Conservation (phyloP, 2,888 invertebrate genomes). For the Epinotia demarniana region DNA sequence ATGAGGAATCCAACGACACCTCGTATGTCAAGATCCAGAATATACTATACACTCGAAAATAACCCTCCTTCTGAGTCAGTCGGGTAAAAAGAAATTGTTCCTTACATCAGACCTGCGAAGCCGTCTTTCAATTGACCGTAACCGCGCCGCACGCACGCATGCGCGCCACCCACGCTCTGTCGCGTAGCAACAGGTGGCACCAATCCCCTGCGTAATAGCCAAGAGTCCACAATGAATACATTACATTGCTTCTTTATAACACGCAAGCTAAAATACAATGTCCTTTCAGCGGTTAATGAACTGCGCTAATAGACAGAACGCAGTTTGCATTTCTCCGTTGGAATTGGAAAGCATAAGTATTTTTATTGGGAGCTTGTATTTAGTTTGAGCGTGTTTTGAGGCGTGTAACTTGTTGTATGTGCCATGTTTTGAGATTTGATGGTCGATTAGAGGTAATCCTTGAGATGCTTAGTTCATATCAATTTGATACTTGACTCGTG, state of each 20-base stretch:
- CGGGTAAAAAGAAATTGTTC: not conserved
- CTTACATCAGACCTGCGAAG: not conserved
- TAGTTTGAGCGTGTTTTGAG: conserved; percentile 19
- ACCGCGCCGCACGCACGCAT: conserved; percentile 44
- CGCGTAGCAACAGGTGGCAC: conserved; percentile 52
- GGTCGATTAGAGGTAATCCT: conserved; percentile 3
- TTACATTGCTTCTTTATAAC: conserved; percentile 42
- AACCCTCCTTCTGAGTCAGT: too few species aligned
- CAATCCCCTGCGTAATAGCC: conserved; percentile 32
- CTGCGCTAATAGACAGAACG: not conserved
- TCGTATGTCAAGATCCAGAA: too few species aligned
- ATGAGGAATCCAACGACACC: too few species aligned
- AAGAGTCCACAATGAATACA: conserved; percentile 39
- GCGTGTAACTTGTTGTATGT: not conserved
- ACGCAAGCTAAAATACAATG: not conserved
- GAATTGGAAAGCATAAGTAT: not conserved
- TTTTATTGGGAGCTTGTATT: conserved; percentile 33
- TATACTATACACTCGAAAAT: not conserved
- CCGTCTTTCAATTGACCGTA: conserved; percentile 31
- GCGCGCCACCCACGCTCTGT: conserved; percentile 45
- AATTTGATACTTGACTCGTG: not conserved
- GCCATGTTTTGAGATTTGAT: conserved; percentile 20
- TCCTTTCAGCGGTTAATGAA: conserved; percentile 13
- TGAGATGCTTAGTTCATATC: not conserved
- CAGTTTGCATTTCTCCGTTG: not conserved